These are phyloP conservation scores for Antrozous pallidus DNA, from an alignment of 2,797 vertebrate species.

Conservation along the genomic window DNA sequence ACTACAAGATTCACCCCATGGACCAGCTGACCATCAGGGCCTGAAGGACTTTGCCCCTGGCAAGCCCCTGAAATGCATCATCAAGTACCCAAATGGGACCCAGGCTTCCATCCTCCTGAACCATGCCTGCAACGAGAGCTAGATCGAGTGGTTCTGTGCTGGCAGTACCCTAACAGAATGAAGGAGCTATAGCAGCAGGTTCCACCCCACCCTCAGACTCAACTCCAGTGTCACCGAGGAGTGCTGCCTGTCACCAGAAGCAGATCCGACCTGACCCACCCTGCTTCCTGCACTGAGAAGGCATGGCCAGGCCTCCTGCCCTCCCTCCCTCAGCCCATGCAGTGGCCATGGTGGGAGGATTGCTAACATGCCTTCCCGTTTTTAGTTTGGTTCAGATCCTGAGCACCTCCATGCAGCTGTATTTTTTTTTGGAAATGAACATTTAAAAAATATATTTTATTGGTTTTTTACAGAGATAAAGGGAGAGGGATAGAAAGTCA, in stretches of 20 bases:
- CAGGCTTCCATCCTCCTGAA: constrained; percentile 90
- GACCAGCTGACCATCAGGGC: constrained; percentile 93
- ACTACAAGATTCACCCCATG: constrained; percentile 95
- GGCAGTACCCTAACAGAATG: constrained; percentile 99
- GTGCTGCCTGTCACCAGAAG: background rate
- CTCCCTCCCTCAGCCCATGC: constrained; percentile 62
- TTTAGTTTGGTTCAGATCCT: constrained; percentile 74
- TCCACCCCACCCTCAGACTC: background rate
- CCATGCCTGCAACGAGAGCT: constrained; percentile 96
- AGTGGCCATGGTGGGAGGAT: constrained; percentile 35
- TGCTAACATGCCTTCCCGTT: constrained; percentile 39
- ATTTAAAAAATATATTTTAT: too few relatives aligned
- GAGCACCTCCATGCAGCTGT: constrained; percentile 56
- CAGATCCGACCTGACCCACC: constrained; percentile 70
- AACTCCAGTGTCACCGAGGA: constrained; percentile 64
- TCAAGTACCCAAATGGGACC: constrained; percentile 93
- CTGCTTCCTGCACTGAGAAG: constrained; percentile 71
- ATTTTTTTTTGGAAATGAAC: constrained; percentile 87
- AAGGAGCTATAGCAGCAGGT: constrained; percentile 87
- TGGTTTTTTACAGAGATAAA: too few relatives aligned
- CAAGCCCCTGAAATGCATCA: constrained; percentile 90
- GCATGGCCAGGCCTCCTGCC: constrained; percentile 63
- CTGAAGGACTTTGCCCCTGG: constrained; percentile 91
- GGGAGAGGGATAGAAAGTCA: too few relatives aligned
- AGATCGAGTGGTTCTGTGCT: constrained; percentile 95